phyloP scores from a whole-genome alignment of 2,797 vertebrate genomes.

The Somateria mollissima region DNA sequence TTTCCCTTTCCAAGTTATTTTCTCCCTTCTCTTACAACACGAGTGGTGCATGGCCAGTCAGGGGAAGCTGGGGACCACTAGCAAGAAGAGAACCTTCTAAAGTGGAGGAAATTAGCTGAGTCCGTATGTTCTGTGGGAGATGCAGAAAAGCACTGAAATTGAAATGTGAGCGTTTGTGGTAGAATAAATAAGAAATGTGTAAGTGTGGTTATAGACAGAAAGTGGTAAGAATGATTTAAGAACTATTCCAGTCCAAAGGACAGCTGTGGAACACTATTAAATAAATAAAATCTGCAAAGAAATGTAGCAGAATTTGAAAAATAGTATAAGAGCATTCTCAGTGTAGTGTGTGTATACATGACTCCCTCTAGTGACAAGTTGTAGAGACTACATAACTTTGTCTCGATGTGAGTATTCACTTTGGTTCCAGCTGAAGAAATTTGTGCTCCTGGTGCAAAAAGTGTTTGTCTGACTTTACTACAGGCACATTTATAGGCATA shows the following conservation, averaged over 20 bases:
- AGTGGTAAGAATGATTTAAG: background rate
- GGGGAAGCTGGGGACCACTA: background rate
- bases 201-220: background rate
- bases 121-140: rapidly evolving
- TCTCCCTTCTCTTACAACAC: background rate
- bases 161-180: background rate
- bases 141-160: background rate
- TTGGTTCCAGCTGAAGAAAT: background rate
- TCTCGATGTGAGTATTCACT: background rate
- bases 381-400: background rate
- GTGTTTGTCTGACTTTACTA: background rate
- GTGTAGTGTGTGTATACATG: background rate
- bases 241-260: background rate
- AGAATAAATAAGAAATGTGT: background rate
- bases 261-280: background rate
- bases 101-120: background rate
- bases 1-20: background rate
- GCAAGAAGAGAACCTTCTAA: background rate
- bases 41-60: background rate
- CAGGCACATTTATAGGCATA: background rate
- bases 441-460: background rate
- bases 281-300: background rate
- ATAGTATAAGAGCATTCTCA: rapidly evolving
- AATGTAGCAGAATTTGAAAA: background rate
- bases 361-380: conserved; percentile 53